Evolutionary conservation across 92 coral and sea anemone species (phyloP), one percentile per base, ranked within the genome.

Genomic region (Meandrina meandrites): DNA sequence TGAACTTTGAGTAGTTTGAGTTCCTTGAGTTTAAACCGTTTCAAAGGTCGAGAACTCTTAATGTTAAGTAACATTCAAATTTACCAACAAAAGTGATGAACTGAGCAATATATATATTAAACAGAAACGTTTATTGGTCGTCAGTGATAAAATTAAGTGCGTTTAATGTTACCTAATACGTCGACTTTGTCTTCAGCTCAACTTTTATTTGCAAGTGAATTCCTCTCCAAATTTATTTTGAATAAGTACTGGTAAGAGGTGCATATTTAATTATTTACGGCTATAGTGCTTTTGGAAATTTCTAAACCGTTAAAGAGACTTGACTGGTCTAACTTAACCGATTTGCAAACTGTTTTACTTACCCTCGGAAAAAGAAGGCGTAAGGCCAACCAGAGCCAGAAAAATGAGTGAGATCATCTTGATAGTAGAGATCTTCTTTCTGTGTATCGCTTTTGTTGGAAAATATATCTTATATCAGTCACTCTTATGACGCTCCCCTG

Each of bases 301-400:
- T 51, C 57, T 51, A 5, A 51, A 51, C 1, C 10, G 4, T 1
- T 51, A 51, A 58, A 58, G 7, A 18, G n/a, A 58, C 66, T 8
- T 58, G 27, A 21, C n/a, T n/a, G n/a, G n/a, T n/a, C 21, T n/a
- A 58, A 14, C 11, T 10, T 10, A 5, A 60, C 30, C 12, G 14
- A n/a, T 58, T 60, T 24, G 28, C 27, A 66, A 27, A 28, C 2
- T 66, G 35, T 47, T 15, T 24, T 8, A 78, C n/a, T 72, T 73
- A 84, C 88, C 88, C 31, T 77, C 88, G 36, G 80, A 37, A 53
- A 32, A 42, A 27, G 82, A 28, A 18, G 88, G 88, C 7, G 1
- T 73, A 22, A 75, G 47, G 35, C 21, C 8, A 34, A 32, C 35
- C 40, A 84, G 47, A 47, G 67, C 88, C 73, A 84, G 6, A 21